Base-by-base conservation (phyloP, 2,888 invertebrate species). In the Nemurella pictetii region DNA sequence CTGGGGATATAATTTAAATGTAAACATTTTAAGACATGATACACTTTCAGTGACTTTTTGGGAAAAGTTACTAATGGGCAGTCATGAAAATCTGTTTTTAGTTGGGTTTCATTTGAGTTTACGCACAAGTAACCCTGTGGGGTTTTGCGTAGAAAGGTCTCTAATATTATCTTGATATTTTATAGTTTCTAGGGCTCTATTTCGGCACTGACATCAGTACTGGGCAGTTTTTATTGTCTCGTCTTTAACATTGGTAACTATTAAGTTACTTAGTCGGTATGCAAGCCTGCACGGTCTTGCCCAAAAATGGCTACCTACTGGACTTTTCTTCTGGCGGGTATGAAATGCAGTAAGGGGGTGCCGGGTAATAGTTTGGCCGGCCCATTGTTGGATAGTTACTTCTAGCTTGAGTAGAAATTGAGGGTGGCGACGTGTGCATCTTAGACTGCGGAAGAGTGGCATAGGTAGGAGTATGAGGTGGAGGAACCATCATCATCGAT, bases 361-460 rank as follows among this genome's bases (percentile, higher is more conserved):
- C 87, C 35, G 86, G 87, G 88, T 93, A 92, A 87, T 92, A 93
- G 3, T 93, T 91, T 88, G 92, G 89, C 90, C 95, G 88, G 88
- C 94, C 91, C 92, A 95, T 92, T 12, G 93, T 91, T 87, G 95
- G 91, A 90, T 94, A 92, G 88, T 94, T 90, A 89, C 91, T 90
- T 90, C 94, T 89, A 74, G 92, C 91, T 4, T 92, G 86, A 80
- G 86, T n/a, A n/a, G 86, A 84, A 15, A 85, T 82, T 5, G 80
- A 84, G 4, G 86, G 85, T 9, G 87, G 87, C 55, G 87, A 87
- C 55, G 89, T 87, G 86, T 86, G 87, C 74, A 88, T 92, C 87
- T 89, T 87, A 86, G 89, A 88, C 15, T 87, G 87, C 3, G 89
- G 88, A 29, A 88, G 86, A 75, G 92, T 95, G 83, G 94, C 92